Percentiles rank a stretch among this genome's conserved stretches.
Evolutionary conservation across 2,797 vertebrate species (phyloP).

Genomic region (Furcifer pardalis): DNA sequence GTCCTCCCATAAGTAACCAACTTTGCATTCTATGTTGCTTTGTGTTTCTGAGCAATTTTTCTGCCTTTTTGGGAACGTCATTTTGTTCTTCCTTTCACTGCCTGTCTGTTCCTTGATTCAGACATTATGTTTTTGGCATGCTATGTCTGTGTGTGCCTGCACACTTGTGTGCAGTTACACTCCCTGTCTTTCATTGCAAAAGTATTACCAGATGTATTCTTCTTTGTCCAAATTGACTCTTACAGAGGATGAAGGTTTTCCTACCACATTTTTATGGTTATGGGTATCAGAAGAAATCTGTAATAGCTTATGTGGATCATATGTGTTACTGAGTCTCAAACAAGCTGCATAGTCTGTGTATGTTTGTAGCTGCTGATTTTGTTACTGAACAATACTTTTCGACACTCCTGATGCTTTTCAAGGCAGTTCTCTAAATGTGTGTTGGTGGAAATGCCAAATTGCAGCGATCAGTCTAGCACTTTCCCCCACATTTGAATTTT

Average conservation of each 20-base stretch:
- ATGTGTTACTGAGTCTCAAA: constrained; percentile 6
- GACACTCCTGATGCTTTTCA: not conserved
- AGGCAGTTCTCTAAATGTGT: not conserved
- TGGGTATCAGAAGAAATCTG: not conserved
- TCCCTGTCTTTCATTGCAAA: constrained; percentile 17
- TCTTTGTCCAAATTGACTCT: constrained; percentile 11
- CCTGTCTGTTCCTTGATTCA: constrained; percentile 39
- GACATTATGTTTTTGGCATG: constrained; percentile 37
- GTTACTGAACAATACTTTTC: not conserved
- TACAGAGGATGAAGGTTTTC: not conserved
- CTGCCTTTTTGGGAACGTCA: constrained; percentile 57
- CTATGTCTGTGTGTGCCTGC: not conserved
- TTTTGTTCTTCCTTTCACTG: constrained; percentile 48
- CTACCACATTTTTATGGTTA: constrained; percentile 3
- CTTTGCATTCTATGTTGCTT: constrained; percentile 29
- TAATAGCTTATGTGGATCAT: not conserved
- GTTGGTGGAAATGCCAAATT: not conserved
- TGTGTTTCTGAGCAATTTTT: constrained; percentile 53
- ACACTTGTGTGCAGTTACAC: not conserved
- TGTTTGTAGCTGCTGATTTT: not conserved
- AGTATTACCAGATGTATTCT: constrained; percentile 33
- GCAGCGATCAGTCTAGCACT: not conserved
- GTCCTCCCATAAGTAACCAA: constrained; percentile 39
- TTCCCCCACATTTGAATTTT: not conserved
- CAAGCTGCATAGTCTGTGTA: not conserved